These are phyloP conservation scores for Channa maculata DNA, from an alignment of 2,113 vertebrate species.

Conservation along the genomic window DNA sequence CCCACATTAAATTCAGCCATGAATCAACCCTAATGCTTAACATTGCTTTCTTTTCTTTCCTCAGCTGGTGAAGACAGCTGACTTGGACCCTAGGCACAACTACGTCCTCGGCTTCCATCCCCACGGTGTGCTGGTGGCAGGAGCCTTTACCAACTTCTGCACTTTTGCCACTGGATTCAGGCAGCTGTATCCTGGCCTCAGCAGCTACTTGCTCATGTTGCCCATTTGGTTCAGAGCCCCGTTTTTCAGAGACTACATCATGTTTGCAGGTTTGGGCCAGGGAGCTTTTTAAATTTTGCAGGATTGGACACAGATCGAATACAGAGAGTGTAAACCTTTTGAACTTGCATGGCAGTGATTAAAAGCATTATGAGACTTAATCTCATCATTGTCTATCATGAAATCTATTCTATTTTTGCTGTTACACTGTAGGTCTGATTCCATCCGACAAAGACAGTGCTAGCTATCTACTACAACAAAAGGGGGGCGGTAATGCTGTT, in stretches of 20 bases:
- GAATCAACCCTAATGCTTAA: not conserved
- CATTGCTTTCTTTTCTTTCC: not conserved
- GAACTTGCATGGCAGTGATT: no score
- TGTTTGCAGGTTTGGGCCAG: slow-evolving; percentile 86
- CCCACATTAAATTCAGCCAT: not conserved
- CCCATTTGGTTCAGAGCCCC: slow-evolving; percentile 91
- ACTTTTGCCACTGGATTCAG: slow-evolving; percentile 87
- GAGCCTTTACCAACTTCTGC: slow-evolving; percentile 92
- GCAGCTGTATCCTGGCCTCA: slow-evolving; percentile 87
- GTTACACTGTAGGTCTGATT: slow-evolving; percentile 85
- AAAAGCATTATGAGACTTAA: not conserved
- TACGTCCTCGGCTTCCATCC: slow-evolving; percentile 94
- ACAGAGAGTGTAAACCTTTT: not conserved
- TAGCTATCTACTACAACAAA: slow-evolving; percentile 78
- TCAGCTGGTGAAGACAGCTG: slow-evolving; percentile 92
- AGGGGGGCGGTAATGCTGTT: slow-evolving; percentile 83
- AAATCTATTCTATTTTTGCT: slow-evolving; percentile 1
- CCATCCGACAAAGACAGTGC: slow-evolving; percentile 88
- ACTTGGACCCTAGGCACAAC: slow-evolving; percentile 90
- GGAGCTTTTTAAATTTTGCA: not conserved
- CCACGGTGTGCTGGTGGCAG: slow-evolving; percentile 89
- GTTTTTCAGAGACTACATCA: slow-evolving; percentile 92
- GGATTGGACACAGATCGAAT: not conserved
- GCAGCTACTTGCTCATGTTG: slow-evolving; percentile 89
- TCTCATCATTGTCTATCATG: not conserved